Evolutionary conservation across 2,113 vertebrate genomes (phyloP).

Genomic region (Actinemys pallida): DNA sequence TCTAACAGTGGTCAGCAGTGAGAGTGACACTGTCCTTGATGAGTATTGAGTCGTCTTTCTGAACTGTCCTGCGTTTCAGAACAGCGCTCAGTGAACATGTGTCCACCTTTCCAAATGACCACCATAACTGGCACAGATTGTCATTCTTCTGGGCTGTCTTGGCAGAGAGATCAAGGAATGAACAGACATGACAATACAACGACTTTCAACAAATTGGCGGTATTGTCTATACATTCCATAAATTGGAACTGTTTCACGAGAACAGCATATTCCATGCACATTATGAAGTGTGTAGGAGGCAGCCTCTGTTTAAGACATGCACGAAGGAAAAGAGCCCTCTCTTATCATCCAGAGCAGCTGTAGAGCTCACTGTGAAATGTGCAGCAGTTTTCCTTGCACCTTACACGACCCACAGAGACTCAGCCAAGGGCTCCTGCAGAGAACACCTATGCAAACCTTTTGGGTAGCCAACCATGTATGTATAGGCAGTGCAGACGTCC

Average conservation of each 20-base stretch:
- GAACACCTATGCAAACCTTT: neutral
- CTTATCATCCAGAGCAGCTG: neutral
- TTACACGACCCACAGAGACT: neutral
- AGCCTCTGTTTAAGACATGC: neutral
- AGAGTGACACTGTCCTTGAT: neutral
- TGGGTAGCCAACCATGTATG: neutral
- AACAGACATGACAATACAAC: rapidly evolving
- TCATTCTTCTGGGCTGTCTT: neutral
- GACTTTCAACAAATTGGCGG: neutral
- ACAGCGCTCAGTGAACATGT: neutral
- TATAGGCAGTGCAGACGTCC: neutral
- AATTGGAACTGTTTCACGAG: neutral
- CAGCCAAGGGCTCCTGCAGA: neutral
- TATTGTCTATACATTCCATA: neutral
- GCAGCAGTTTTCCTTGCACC: neutral
- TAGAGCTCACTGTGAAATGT: neutral
- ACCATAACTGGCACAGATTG: neutral
- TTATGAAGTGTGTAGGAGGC: neutral
- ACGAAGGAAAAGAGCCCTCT: neutral
- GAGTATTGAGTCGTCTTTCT: neutral
- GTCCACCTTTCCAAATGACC: neutral
- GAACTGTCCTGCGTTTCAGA: neutral
- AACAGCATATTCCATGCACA: neutral
- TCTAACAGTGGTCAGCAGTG: neutral
- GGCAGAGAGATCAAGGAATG: neutral